These are phyloP conservation scores for Lophochroa leadbeateri DNA, from an alignment of 2,113 vertebrate species.

Conservation along the genomic window DNA sequence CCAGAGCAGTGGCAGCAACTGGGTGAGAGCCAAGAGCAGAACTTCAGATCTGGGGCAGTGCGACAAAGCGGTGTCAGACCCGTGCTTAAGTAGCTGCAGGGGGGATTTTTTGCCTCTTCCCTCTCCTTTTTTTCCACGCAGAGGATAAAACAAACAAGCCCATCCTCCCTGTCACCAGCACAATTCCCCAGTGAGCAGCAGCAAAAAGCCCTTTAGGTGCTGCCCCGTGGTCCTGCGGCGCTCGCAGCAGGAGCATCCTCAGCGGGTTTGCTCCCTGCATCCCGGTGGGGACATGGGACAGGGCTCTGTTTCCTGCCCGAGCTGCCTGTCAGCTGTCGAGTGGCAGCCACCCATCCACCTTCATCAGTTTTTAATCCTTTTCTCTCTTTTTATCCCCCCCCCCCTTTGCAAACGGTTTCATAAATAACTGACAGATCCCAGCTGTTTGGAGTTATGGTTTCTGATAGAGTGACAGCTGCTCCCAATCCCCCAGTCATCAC, in stretches of 20 bases:
- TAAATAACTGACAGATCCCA: constrained; percentile 79
- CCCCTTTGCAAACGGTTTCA: background rate
- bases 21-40: background rate
- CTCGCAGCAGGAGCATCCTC: background rate
- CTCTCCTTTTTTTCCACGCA: background rate
- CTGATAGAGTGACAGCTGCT: constrained; percentile 81
- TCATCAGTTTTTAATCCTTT: background rate
- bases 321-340: background rate
- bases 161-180: background rate
- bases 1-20: background rate
- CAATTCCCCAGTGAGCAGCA: background rate
- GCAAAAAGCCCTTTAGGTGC: background rate
- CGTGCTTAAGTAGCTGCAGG: background rate
- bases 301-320: background rate
- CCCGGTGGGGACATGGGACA: background rate
- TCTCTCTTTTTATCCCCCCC: background rate
- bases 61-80: background rate
- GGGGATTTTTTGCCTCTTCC: background rate
- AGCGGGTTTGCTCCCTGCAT: background rate
- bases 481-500: constrained; percentile 75
- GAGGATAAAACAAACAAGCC: constrained; percentile 6
- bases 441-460: constrained; percentile 79
- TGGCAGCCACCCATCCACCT: constrained; percentile 23
- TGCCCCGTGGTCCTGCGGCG: accelerated
- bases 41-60: background rate